phyloP scores from a whole-genome alignment of 2,797 vertebrate genomes.

The Mallotus villosus region DNA sequence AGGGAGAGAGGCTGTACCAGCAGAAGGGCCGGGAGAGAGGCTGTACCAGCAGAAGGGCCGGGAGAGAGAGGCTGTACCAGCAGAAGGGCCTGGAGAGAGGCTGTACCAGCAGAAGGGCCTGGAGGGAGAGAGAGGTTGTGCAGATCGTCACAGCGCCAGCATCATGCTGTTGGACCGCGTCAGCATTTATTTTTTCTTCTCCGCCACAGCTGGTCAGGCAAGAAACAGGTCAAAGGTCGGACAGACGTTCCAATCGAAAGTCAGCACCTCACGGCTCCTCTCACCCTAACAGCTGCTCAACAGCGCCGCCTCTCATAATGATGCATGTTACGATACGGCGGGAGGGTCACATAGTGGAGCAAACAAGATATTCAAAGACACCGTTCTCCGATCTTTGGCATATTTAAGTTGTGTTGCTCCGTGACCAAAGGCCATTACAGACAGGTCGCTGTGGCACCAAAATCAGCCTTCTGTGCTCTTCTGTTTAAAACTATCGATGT shows the following conservation, averaged over 20 bases:
- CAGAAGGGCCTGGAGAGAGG: too few relatives aligned
- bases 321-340: background rate
- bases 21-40: too few relatives aligned
- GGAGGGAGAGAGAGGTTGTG: background rate
- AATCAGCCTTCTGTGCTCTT: slow-evolving; percentile 3
- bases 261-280: background rate
- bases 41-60: too few relatives aligned
- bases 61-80: background rate
- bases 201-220: slow-evolving; percentile 7
- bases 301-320: background rate
- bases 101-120: slow-evolving; percentile 9
- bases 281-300: background rate
- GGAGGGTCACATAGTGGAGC: background rate
- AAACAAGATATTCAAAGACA: background rate
- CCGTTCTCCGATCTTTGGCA: background rate
- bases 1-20: too few relatives aligned
- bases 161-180: background rate
- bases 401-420: background rate
- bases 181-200: background rate
- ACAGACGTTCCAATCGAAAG: background rate
- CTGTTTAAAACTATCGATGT: slow-evolving; percentile 39
- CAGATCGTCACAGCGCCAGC: background rate
- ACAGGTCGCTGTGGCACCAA: background rate
- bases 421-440: background rate
- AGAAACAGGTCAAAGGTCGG: background rate